A percentile compares a stretch with the other conserved stretches of the same genome.
Evolutionary conservation across 2,113 vertebrate genomes (phyloP).

Genomic region (Phyllostomus hastatus): DNA sequence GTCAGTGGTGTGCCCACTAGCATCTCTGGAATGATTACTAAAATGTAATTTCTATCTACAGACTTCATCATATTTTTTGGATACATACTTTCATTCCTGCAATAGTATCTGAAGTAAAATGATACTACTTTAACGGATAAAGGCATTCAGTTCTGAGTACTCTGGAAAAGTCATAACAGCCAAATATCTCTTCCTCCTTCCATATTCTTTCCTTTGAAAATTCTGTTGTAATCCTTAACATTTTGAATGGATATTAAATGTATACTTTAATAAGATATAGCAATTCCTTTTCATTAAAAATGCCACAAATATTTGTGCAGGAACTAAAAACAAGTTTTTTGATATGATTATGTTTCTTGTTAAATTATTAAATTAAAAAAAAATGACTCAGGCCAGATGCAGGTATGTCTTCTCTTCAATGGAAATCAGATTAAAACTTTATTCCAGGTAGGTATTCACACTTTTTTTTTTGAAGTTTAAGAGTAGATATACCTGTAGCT

Average conservation of each 20-base stretch:
- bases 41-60: constrained; percentile 8
- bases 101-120: constrained; percentile 5
- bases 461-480: not conserved
- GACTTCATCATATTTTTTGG: constrained; percentile 53
- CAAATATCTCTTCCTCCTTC: not conserved
- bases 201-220: not conserved
- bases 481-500: not conserved
- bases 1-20: not conserved
- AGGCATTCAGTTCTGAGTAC: not conserved
- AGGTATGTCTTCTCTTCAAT: not conserved
- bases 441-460: not conserved
- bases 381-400: not conserved
- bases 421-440: not conserved
- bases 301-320: not conserved
- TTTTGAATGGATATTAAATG: not conserved
- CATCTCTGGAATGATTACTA: constrained; percentile 43
- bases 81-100: not conserved
- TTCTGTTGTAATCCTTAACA: not conserved
- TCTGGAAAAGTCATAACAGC: not conserved
- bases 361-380: not conserved
- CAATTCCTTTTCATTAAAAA: not conserved
- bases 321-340: not conserved
- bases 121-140: not conserved
- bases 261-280: not conserved
- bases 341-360: not conserved